These are phyloP conservation scores for Anolis carolinensis DNA, from an alignment of 2,113 vertebrate species.

Conservation along the genomic window DNA sequence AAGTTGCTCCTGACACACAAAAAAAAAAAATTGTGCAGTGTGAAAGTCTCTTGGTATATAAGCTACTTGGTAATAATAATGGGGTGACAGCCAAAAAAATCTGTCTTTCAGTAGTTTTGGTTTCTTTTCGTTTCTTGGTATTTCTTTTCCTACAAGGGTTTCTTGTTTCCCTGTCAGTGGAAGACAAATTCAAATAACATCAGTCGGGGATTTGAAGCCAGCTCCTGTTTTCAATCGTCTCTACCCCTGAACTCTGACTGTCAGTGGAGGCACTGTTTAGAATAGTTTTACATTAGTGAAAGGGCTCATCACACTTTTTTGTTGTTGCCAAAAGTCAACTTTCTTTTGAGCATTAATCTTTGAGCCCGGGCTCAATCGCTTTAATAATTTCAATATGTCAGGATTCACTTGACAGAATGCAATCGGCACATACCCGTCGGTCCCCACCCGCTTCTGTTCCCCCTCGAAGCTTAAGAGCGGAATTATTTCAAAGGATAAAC, in stretches of 20 bases:
- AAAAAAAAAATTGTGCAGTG: too few species aligned
- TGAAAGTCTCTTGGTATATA: too few species aligned
- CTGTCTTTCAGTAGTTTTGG: not conserved
- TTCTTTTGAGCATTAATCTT: slow-evolving; percentile 11
- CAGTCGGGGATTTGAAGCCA: not conserved
- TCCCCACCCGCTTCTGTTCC: not conserved
- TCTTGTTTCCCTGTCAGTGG: not conserved
- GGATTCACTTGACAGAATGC: not conserved
- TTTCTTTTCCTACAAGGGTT: not conserved
- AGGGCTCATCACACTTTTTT: not conserved
- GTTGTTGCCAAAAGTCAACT: not conserved
- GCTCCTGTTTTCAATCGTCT: slow-evolving; percentile 5
- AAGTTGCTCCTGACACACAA: too few species aligned
- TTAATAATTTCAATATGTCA: slow-evolving; percentile 23
- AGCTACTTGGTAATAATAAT: not conserved
- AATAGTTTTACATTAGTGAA: not conserved
- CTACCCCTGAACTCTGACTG: not conserved
- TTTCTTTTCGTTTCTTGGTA: not conserved
- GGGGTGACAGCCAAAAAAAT: not conserved
- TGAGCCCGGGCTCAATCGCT: not conserved
- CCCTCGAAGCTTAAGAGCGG: slow-evolving; percentile 50
- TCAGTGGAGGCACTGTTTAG: not conserved
- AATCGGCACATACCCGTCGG: not conserved
- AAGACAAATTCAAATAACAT: not conserved
- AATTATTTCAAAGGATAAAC: not conserved